Evolutionary conservation across 1,140 invertebrate species (phyloP).

Genomic region (Neuroterus valhalla): DNA sequence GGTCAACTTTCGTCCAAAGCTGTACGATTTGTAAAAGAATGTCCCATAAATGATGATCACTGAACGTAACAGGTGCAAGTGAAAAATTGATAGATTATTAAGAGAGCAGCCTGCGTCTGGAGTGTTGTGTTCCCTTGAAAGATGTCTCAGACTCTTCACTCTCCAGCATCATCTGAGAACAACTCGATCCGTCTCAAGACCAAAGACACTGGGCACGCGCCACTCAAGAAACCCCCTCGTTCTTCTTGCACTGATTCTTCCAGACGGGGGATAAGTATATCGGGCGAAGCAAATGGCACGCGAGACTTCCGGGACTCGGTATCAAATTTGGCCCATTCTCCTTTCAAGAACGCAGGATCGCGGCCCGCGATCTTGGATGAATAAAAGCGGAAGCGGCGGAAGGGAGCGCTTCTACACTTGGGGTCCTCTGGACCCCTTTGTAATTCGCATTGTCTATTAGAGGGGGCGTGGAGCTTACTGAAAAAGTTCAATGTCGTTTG

Average conservation of each 20-base stretch:
- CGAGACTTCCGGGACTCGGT: conserved; percentile 70
- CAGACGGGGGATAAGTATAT: conserved; percentile 65
- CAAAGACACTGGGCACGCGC: conserved; percentile 64
- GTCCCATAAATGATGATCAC: too few species aligned
- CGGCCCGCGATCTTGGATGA: conserved; percentile 56
- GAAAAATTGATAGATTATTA: conserved; percentile 20
- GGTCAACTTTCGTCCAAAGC: too few species aligned
- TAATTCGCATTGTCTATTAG: conserved; percentile 57
- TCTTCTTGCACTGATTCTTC: conserved; percentile 66
- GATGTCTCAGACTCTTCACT: background rate
- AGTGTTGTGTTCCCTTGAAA: conserved; percentile 21
- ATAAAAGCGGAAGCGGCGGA: conserved; percentile 63
- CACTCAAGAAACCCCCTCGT: conserved; percentile 62
- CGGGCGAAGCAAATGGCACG: conserved; percentile 69
- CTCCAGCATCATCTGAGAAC: too few species aligned
- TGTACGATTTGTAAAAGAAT: too few species aligned
- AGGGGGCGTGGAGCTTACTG: conserved; percentile 40
- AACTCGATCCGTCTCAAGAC: too few species aligned
- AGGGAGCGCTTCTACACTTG: conserved; percentile 43
- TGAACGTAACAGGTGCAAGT: conserved; percentile 28
- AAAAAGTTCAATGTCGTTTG: conserved; percentile 31
- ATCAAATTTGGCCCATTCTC: conserved; percentile 65
- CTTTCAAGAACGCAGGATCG: conserved; percentile 52
- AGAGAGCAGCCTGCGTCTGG: conserved; percentile 41
- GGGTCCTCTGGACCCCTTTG: conserved; percentile 52